phyloP scores from a whole-genome alignment of 2,797 vertebrate species.

The Nasua narica region DNA sequence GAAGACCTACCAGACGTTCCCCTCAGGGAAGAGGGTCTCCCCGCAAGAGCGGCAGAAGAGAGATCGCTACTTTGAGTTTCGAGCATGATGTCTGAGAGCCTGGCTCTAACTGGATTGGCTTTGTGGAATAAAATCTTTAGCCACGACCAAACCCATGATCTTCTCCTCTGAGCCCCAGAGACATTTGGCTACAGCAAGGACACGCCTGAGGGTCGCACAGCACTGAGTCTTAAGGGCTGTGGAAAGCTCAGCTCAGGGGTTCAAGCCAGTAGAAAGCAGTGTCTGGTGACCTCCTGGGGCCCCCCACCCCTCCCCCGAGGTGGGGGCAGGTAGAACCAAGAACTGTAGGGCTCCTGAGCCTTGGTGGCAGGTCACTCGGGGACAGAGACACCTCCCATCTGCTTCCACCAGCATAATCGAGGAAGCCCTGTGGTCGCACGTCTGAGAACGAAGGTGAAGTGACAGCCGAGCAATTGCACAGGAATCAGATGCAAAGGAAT shows the following conservation, averaged over 20 bases:
- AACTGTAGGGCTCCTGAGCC: neutral
- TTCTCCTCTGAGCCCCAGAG: neutral
- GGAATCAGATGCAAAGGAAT: neutral
- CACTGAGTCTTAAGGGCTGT: neutral
- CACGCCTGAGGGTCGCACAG: neutral
- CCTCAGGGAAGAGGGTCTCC: conserved; percentile 73
- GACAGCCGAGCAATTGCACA: neutral
- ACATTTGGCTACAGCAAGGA: rapidly evolving
- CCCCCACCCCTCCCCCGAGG: neutral
- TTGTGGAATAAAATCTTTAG: conserved; percentile 67
- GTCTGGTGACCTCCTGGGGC: neutral
- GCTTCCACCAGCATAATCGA: neutral
- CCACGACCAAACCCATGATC: neutral
- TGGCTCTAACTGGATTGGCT: neutral
- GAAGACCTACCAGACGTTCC: conserved; percentile 73
- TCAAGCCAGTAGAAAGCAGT: neutral
- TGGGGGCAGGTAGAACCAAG: neutral
- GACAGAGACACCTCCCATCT: neutral
- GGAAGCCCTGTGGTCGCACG: rapidly evolving
- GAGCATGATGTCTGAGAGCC: neutral
- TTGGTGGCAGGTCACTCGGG: neutral
- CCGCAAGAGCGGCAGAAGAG: conserved; percentile 56
- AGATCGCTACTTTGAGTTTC: conserved; percentile 72
- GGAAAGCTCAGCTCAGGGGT: neutral
- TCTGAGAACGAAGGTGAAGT: neutral